A percentile compares a stretch with the other conserved stretches of the same genome.
Evolutionary conservation across 2,113 vertebrate species (phyloP).

Genomic region (Nipponia nippon): DNA sequence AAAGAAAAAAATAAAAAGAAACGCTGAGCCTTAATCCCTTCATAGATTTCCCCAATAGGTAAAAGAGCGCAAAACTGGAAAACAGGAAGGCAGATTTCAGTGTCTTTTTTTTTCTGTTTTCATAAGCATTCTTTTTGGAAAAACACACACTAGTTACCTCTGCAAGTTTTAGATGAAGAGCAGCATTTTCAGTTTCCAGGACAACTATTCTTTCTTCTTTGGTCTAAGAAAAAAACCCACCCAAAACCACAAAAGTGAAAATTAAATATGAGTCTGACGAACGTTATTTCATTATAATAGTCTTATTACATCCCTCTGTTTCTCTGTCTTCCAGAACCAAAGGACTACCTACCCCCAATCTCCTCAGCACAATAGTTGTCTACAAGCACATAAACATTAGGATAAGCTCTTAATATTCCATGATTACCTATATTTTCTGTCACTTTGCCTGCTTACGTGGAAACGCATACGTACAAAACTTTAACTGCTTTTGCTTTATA

Average conservation of each 20-base stretch:
- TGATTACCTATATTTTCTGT: not conserved
- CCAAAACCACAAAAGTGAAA: not conserved
- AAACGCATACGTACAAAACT: accelerated
- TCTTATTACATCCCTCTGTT: not conserved
- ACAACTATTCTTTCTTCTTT: constrained; percentile 85
- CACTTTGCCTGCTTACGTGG: not conserved
- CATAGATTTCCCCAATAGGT: not conserved
- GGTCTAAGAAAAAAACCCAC: constrained; percentile 53
- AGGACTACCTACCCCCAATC: accelerated
- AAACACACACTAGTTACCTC: constrained; percentile 62
- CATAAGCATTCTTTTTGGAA: not conserved
- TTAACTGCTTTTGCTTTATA: not conserved
- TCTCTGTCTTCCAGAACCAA: not conserved
- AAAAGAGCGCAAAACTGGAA: not conserved
- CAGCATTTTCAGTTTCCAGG: constrained; percentile 83
- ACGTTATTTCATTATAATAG: accelerated
- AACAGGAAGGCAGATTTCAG: not conserved
- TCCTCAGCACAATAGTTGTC: not conserved
- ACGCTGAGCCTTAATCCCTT: not conserved
- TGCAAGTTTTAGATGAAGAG: constrained; percentile 81
- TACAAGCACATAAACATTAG: not conserved
- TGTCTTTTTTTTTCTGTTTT: not conserved
- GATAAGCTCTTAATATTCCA: not conserved
- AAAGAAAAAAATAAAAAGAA: not conserved
- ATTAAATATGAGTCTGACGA: accelerated